Base-by-base conservation (phyloP, 2,888 invertebrate genomes). In the Spodoptera picta region DNA sequence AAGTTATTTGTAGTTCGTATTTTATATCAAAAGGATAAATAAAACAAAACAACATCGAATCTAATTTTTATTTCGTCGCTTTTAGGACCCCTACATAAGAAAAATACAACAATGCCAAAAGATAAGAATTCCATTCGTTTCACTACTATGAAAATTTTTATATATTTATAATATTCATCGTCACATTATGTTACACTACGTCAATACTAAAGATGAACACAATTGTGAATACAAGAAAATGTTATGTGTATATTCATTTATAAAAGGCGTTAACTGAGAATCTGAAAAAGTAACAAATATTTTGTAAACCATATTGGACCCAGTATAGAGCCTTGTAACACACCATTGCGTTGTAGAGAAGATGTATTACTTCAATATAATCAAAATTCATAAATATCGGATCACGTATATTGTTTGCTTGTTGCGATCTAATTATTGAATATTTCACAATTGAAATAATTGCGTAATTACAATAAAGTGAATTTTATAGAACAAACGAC, bases 61-160 rank as follows among this genome's bases (percentile, higher is more conserved):
- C 92, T 92, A 92, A 84, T 83, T 87, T 87, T 92, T 91, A 91
- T 91, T 92, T 90, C 83, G 88, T 90, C 90, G 80, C 88, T 86
- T 85, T 89, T 82, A 88, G 86, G 88, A 89, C 83, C 82, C 73
- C 92, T 92, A 92, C 92, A 86, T 87, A 90, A 88, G 89, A 91
- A 91, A 92, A 90, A 89, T 91, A 92, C 89, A 90, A 85, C 87
- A 80, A 87, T 81, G 81, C 80, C 77, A 83, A 81, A 81, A 76
- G 83, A 83, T 80, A 81, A 78, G 80, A 76, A 82, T 73, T 80
- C 75, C 77, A 64, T 74, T 77, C 70, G 71, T 78, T 74, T 78
- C 57, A 44, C 80, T 79, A 81, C 80, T 57, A 65, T 69, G 68
- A 79, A 70, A 68, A 50, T 66, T 55, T 62, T 23, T 61, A 68